These are phyloP conservation scores for Nibea albiflora DNA, from an alignment of 2,113 vertebrate species.

Conservation along the genomic window DNA sequence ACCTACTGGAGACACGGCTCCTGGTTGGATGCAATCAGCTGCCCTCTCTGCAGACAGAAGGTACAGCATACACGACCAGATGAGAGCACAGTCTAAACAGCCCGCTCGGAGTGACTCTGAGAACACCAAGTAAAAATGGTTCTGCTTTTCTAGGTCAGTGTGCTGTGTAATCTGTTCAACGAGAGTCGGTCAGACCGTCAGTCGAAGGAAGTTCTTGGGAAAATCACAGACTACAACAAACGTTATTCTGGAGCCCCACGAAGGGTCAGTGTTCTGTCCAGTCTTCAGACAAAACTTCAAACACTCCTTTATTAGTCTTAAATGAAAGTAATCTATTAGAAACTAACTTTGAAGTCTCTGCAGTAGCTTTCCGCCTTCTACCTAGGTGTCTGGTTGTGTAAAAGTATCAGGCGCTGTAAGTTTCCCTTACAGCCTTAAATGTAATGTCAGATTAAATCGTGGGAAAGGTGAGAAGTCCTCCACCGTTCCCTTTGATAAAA, in stretches of 20 bases:
- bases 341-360: background rate
- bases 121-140: background rate
- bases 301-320: background rate
- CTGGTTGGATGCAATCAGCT: slow-evolving; percentile 86
- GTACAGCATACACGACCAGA: slow-evolving; percentile 32
- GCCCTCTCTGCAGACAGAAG: slow-evolving; percentile 90
- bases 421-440: background rate
- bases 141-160: slow-evolving; percentile 76
- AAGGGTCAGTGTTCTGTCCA: slow-evolving; percentile 70
- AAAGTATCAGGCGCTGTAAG: background rate
- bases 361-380: no score
- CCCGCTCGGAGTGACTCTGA: background rate
- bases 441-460: slow-evolving; percentile 1
- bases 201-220: slow-evolving; percentile 73
- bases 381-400: background rate
- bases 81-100: background rate
- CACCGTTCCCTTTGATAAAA: slow-evolving; percentile 1
- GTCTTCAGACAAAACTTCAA: background rate
- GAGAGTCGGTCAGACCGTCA: slow-evolving; percentile 77
- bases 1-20: slow-evolving; percentile 88
- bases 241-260: slow-evolving; percentile 87
- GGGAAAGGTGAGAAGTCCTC: background rate
- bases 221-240: slow-evolving; percentile 88
- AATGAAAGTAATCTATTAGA: background rate
- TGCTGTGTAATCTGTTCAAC: slow-evolving; percentile 76